These are phyloP conservation scores for Brachionus plicatilis DNA, from an alignment of 1,140 invertebrate genomes.

Conservation along the genomic window DNA sequence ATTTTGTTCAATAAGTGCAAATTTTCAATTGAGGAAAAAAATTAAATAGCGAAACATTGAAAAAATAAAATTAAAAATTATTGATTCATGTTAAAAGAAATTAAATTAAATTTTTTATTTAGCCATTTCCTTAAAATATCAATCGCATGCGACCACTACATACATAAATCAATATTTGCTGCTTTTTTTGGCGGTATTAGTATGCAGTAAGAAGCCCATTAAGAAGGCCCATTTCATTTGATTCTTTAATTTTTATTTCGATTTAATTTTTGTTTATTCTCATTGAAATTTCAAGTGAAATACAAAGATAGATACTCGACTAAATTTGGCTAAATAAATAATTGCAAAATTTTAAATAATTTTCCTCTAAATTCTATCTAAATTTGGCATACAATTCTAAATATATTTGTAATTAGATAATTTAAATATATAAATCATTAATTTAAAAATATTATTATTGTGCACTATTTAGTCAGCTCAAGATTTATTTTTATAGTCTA, in stretches of 20 bases:
- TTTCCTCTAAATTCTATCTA: background rate
- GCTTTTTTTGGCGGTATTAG: background rate
- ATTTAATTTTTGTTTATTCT: background rate
- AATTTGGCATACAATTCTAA: background rate
- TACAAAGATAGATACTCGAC: background rate
- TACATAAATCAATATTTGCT: background rate
- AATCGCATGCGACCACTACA: background rate
- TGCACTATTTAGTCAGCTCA: background rate
- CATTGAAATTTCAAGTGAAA: slow-evolving; percentile 1
- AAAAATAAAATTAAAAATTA: background rate
- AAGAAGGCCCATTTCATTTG: background rate
- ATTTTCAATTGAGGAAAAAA: background rate
- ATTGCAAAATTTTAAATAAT: background rate
- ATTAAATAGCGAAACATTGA: background rate
- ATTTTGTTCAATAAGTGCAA: background rate
- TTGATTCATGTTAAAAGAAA: background rate
- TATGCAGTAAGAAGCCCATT: background rate
- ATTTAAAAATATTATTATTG: background rate
- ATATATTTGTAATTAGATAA: background rate
- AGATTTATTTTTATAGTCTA: background rate
- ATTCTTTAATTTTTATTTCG: background rate
- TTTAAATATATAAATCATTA: slow-evolving; percentile 5
- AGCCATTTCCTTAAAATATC: background rate
- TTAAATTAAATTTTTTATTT: background rate
- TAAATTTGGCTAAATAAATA: background rate